These are phyloP conservation scores for Kryphioiulus occultus DNA, from an alignment of 2,888 invertebrate genomes.

Conservation along the genomic window DNA sequence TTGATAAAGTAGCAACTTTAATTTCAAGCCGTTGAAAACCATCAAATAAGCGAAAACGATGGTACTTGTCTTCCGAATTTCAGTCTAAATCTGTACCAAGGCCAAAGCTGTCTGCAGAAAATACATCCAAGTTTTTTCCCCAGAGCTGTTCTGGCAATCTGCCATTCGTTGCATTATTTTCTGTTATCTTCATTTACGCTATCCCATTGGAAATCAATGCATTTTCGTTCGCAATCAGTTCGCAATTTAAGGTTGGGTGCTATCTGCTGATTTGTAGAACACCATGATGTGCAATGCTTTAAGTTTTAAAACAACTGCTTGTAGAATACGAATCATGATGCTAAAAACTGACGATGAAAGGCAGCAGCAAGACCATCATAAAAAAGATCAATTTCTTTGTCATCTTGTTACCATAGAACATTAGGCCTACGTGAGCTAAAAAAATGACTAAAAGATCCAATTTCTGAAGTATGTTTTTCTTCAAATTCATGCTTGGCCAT, in stretches of 20 bases:
- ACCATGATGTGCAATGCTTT: neutral
- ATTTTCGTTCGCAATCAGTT: neutral
- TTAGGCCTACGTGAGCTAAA: neutral
- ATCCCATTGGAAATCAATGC: conserved; percentile 1
- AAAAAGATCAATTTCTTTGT: neutral
- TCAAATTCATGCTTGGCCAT: neutral
- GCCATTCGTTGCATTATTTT: neutral
- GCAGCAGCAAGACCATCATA: neutral
- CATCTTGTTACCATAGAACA: neutral
- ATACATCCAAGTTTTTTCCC: neutral
- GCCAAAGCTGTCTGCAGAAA: neutral
- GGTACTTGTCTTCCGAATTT: neutral
- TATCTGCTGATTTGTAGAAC: neutral
- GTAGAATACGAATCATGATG: neutral
- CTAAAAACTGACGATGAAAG: neutral
- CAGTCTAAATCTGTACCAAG: neutral
- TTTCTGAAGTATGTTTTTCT: neutral
- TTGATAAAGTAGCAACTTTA: neutral
- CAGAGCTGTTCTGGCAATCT: neutral
- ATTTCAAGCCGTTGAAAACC: neutral
- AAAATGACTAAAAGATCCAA: neutral
- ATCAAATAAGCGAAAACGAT: neutral
- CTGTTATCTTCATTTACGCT: neutral
- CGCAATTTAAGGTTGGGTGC: neutral
- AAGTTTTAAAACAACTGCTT: neutral